Percentiles rank a stretch among this genome's conserved stretches.
Evolutionary conservation across 2,888 invertebrate species (phyloP).

Genomic region (Octodonta nipae): DNA sequence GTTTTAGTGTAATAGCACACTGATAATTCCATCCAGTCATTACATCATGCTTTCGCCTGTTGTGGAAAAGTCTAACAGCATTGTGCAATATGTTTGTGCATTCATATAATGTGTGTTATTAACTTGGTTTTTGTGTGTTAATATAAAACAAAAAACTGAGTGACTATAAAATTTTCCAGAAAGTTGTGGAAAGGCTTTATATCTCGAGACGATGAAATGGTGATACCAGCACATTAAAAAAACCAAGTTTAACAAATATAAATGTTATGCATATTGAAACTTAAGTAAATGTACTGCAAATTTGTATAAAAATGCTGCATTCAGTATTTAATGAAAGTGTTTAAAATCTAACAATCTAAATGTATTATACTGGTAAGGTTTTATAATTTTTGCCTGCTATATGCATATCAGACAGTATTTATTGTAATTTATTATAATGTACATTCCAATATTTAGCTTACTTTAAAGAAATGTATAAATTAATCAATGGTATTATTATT

Average conservation of each 20-base stretch:
- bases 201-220: too few species aligned
- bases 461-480: background rate
- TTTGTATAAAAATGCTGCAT: constrained; percentile 5
- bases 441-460: constrained; percentile 6
- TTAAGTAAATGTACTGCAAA: too few species aligned
- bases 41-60: background rate
- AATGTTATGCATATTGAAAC: too few species aligned
- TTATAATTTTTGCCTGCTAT: background rate
- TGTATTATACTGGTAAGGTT: background rate
- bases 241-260: too few species aligned
- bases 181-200: too few species aligned
- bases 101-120: constrained; percentile 7
- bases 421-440: background rate
- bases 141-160: too few species aligned
- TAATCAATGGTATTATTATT: constrained; percentile 1
- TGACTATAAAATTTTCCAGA: too few species aligned
- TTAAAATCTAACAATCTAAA: too few species aligned
- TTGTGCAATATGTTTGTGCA: too few species aligned
- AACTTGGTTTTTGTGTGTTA: constrained; percentile 17
- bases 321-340: too few species aligned
- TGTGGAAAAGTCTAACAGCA: too few species aligned
- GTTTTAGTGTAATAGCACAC: constrained; percentile 31
- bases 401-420: constrained; percentile 1
- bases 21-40: constrained; percentile 17
- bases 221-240: too few species aligned